These are phyloP conservation scores for Petrolisthes cinctipes DNA, from an alignment of 2,888 invertebrate genomes.

Conservation along the genomic window DNA sequence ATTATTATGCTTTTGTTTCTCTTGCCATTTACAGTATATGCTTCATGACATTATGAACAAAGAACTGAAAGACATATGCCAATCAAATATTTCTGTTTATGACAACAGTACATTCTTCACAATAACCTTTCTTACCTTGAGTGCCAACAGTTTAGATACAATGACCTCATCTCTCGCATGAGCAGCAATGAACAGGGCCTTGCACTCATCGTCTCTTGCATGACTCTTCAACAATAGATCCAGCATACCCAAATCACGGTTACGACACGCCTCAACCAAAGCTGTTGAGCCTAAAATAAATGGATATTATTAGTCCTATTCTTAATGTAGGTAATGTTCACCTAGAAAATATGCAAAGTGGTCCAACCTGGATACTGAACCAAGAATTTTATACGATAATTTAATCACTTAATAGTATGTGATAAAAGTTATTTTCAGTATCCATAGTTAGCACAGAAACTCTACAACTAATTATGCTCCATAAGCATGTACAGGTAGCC, in stretches of 20 bases:
- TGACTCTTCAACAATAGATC: conserved; percentile 83
- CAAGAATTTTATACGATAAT: background rate
- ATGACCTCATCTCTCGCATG: conserved; percentile 81
- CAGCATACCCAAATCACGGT: conserved; percentile 79
- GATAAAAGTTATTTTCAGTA: background rate
- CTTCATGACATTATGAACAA: no score
- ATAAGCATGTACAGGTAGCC: no score
- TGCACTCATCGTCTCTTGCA: conserved; percentile 87
- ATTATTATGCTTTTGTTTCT: no score
- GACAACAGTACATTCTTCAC: background rate
- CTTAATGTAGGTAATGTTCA: no score
- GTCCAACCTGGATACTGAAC: no score
- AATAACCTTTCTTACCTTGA: conserved; percentile 72
- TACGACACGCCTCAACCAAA: conserved; percentile 79
- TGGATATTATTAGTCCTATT: no score
- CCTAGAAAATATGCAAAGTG: no score
- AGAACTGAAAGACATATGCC: no score
- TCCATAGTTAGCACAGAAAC: background rate
- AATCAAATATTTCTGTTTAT: conserved; percentile 69
- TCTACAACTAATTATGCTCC: no score
- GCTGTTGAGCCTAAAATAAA: conserved; percentile 72
- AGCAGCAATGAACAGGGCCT: conserved; percentile 84
- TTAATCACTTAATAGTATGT: background rate
- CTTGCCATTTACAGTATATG: no score
- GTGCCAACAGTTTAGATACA: conserved; percentile 85